Evolutionary conservation across 2,888 invertebrate genomes (phyloP).

Genomic region (Halictus quadricinctus): DNA sequence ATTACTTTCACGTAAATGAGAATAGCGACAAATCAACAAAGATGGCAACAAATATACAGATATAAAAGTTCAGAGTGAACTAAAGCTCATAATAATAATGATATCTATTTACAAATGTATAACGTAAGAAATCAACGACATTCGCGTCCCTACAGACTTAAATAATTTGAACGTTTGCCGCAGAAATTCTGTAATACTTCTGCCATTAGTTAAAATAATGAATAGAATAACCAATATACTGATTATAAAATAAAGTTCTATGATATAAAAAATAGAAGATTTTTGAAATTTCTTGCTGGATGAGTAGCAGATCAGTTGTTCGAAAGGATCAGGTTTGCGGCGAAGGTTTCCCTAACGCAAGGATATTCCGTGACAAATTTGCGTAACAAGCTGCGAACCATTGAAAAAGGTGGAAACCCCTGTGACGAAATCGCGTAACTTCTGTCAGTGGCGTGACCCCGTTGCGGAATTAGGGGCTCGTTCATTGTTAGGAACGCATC

Average conservation of each 20-base stretch:
- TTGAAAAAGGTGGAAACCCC: constrained; percentile 56
- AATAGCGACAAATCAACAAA: too few species aligned
- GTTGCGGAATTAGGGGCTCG: constrained; percentile 43
- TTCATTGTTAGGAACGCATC: constrained; percentile 70
- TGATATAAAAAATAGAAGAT: too few species aligned
- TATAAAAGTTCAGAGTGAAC: too few species aligned
- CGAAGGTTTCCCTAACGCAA: constrained; percentile 9
- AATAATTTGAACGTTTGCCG: neutral
- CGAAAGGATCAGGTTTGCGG: neutral
- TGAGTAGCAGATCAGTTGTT: neutral
- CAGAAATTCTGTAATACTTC: neutral
- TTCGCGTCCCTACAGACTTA: neutral
- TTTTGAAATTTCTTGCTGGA: neutral
- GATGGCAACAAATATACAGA: too few species aligned
- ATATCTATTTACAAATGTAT: too few species aligned
- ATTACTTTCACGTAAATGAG: too few species aligned
- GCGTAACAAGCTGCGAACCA: constrained; percentile 58
- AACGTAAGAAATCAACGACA: too few species aligned
- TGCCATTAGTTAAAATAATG: neutral
- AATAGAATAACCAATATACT: too few species aligned
- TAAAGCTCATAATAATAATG: too few species aligned
- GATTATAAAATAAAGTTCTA: too few species aligned
- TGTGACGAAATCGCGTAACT: constrained; percentile 67
- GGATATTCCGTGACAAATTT: constrained; percentile 63
- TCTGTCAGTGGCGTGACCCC: constrained; percentile 61